Percentiles rank a stretch among this genome's conserved stretches.
These are phyloP conservation scores for Stenodema calcarata DNA, from an alignment of 2,888 invertebrate genomes.

Conservation along the genomic window DNA sequence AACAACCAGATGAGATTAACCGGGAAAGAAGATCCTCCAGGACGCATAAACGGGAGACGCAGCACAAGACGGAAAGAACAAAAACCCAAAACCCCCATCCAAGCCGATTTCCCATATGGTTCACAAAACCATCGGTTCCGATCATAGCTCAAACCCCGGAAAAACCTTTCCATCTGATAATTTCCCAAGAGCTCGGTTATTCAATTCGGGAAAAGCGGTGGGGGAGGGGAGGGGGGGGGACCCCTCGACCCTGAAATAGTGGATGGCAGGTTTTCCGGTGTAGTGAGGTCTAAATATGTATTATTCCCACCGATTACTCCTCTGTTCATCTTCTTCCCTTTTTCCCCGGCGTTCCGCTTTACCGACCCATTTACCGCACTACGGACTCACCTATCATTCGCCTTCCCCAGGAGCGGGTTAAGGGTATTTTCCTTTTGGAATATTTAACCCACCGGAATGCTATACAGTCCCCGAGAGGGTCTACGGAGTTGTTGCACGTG, in stretches of 20 bases:
- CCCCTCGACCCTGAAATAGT: background rate
- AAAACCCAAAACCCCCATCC: background rate
- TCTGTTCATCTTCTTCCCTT: background rate
- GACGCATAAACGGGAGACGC: background rate
- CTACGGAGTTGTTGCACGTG: background rate
- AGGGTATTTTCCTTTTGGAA: background rate
- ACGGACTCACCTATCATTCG: background rate
- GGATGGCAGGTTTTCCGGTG: background rate
- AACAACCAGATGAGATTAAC: background rate
- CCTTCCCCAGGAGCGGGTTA: background rate
- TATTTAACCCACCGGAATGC: background rate
- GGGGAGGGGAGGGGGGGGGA: no score
- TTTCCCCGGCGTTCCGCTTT: background rate
- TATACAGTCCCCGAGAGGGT: background rate
- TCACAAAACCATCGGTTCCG: background rate
- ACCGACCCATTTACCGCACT: background rate
- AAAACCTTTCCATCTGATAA: background rate
- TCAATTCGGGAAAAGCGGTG: background rate
- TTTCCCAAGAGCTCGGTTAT: slow-evolving; percentile 40
- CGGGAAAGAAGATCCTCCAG: background rate
- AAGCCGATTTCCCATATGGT: slow-evolving; percentile 27
- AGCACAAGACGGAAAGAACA: background rate
- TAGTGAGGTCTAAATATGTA: slow-evolving; percentile 29
- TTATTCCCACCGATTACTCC: slow-evolving; percentile 15
- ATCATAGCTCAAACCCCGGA: slow-evolving; percentile 29